Conservation (phyloP, 2,113 vertebrate species). For the Anguilla japonica region DNA sequence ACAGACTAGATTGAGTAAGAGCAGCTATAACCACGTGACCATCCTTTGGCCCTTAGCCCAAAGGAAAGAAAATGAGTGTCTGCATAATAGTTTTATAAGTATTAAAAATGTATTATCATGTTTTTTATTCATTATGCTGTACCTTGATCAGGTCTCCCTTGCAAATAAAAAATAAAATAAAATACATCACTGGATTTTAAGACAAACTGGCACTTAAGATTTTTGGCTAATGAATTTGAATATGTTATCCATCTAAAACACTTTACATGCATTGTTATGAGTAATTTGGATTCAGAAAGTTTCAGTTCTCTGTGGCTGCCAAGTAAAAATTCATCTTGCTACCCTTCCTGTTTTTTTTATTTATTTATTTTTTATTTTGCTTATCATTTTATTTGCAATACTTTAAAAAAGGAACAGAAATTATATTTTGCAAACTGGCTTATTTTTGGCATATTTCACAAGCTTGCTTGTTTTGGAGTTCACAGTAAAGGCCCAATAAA, state of each 20-base stretch:
- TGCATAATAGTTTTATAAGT: no score
- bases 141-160: no score
- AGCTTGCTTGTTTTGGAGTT: neutral
- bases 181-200: no score
- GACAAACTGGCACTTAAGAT: neutral
- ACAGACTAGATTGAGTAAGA: no score
- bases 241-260: neutral
- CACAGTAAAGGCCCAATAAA: neutral
- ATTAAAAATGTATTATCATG: no score
- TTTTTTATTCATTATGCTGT: no score
- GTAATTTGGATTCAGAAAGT: neutral
- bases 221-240: neutral
- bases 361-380: neutral
- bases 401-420: neutral
- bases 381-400: neutral
- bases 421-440: neutral
- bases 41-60: no score
- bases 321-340: neutral
- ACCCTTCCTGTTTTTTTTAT: slow-evolving; percentile 15
- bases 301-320: neutral
- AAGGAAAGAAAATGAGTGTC: no score
- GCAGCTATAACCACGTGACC: no score
- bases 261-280: neutral
- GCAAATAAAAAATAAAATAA: no score
- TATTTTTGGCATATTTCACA: neutral